Conservation (phyloP, 2,888 invertebrate species). For the Galerucella calmariensis region DNA sequence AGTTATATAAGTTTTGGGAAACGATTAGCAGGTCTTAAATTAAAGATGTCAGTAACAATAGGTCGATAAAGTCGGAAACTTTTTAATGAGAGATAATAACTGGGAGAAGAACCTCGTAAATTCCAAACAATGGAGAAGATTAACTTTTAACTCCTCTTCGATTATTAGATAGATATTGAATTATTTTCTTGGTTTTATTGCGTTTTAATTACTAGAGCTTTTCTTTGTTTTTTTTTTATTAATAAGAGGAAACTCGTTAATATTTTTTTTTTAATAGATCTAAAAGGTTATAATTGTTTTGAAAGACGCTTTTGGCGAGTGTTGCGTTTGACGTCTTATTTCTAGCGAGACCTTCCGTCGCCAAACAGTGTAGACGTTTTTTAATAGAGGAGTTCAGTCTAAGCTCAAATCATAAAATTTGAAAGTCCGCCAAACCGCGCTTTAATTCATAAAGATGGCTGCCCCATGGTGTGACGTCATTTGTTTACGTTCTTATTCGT, state of each 20-base stretch:
- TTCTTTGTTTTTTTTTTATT: conserved; percentile 9
- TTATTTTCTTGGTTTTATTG: conserved; percentile 49
- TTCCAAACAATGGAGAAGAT: conserved; percentile 48
- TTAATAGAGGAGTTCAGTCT: too few relatives aligned
- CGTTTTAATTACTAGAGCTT: conserved; percentile 44
- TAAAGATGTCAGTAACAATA: conserved; percentile 51
- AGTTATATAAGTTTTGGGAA: conserved; percentile 18
- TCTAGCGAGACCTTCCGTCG: conserved; percentile 29
- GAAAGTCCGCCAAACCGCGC: too few relatives aligned
- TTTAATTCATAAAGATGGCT: too few relatives aligned
- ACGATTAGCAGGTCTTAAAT: conserved; percentile 46
- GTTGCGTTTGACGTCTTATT: conserved; percentile 47
- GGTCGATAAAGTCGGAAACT: conserved; percentile 52
- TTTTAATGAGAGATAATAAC: conserved; percentile 55
- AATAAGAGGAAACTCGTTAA: not conserved
- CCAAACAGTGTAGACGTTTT: conserved; percentile 25
- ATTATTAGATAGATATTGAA: conserved; percentile 54
- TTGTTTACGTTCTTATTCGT: too few relatives aligned
- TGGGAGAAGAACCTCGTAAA: conserved; percentile 49
- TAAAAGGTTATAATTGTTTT: too few relatives aligned
- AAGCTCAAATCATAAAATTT: too few relatives aligned
- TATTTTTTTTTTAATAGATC: too few relatives aligned
- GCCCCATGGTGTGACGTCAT: too few relatives aligned
- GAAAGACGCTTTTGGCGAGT: conserved; percentile 42
- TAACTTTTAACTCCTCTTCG: conserved; percentile 50